These are phyloP conservation scores for Sebastes goodei DNA, from an alignment of 2,797 vertebrate genomes.

Conservation along the genomic window DNA sequence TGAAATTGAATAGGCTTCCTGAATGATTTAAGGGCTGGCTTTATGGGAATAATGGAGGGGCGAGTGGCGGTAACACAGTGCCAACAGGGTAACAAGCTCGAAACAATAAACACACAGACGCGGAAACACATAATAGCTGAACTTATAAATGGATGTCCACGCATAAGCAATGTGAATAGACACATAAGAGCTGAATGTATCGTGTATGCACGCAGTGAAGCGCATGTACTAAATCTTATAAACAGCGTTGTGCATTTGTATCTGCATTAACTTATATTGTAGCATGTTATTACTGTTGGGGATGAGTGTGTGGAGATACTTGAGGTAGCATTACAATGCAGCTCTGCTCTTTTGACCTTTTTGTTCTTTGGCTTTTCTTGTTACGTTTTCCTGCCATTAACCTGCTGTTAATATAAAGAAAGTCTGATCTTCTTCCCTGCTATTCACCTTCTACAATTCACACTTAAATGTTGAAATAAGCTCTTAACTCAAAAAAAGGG, in stretches of 20 bases:
- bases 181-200: neutral
- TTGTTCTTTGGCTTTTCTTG: conserved; percentile 11
- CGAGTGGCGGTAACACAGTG: conserved; percentile 38
- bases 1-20: conserved; percentile 67
- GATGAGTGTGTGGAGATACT: neutral
- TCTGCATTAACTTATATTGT: neutral
- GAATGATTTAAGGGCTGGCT: conserved; percentile 65
- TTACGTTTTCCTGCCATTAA: conserved; percentile 23
- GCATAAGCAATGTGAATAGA: conserved; percentile 7
- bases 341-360: conserved; percentile 18
- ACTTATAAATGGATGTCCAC: conserved; percentile 34
- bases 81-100: conserved; percentile 33
- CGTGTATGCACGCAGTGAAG: neutral
- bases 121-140: conserved; percentile 36
- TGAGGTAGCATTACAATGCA: neutral
- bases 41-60: conserved; percentile 63
- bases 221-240: conserved; percentile 14
- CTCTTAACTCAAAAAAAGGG: conserved; percentile 38
- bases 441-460: conserved; percentile 45
- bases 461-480: conserved; percentile 48
- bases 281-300: accelerated
- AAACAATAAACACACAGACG: conserved; percentile 53
- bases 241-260: neutral
- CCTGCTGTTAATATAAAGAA: conserved; percentile 3
- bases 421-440: conserved; percentile 34